Evolutionary conservation across 2,888 invertebrate species (phyloP).

Genomic region (Drosophila kokeensis): DNA sequence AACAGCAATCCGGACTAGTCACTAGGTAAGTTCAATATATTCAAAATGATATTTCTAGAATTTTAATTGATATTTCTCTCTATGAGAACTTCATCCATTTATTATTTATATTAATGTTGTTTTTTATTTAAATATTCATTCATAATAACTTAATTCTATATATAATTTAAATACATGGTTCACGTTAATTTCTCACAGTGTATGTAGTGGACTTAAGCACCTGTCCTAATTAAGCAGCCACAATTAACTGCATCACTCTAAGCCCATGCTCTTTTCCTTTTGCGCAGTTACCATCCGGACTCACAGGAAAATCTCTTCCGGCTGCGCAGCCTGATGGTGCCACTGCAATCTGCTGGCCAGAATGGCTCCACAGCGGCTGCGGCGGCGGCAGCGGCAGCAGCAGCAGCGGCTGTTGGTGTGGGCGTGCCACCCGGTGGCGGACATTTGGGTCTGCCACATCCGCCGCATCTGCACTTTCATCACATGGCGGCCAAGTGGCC

Average conservation of each 20-base stretch:
- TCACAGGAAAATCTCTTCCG: conserved; percentile 88
- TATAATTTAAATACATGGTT: too few species aligned
- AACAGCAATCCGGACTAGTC: conserved; percentile 82
- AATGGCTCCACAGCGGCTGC: conserved; percentile 72
- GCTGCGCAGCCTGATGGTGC: conserved; percentile 87
- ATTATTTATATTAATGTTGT: background rate
- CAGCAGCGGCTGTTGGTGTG: conserved; percentile 64
- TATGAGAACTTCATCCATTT: background rate
- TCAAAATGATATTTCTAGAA: background rate
- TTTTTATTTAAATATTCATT: background rate
- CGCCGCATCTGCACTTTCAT: conserved; percentile 86
- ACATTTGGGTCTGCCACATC: conserved; percentile 86
- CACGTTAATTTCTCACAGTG: conserved; percentile 33
- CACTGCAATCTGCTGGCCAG: conserved; percentile 82
- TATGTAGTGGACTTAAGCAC: background rate
- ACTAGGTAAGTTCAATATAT: conserved; percentile 72
- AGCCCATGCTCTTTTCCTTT: conserved; percentile 17
- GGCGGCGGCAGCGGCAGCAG: conserved; percentile 71
- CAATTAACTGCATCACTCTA: conserved; percentile 79
- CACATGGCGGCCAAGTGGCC: conserved; percentile 87
- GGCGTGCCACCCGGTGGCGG: conserved; percentile 83
- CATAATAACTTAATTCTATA: background rate
- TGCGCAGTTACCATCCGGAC: conserved; percentile 86
- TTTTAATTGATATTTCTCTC: background rate
- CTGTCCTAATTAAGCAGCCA: conserved; percentile 62